Percentiles rank a stretch among this genome's conserved stretches.
Evolutionary conservation across 2,888 invertebrate genomes (phyloP).

Genomic region (Willowsia nigromaculata): DNA sequence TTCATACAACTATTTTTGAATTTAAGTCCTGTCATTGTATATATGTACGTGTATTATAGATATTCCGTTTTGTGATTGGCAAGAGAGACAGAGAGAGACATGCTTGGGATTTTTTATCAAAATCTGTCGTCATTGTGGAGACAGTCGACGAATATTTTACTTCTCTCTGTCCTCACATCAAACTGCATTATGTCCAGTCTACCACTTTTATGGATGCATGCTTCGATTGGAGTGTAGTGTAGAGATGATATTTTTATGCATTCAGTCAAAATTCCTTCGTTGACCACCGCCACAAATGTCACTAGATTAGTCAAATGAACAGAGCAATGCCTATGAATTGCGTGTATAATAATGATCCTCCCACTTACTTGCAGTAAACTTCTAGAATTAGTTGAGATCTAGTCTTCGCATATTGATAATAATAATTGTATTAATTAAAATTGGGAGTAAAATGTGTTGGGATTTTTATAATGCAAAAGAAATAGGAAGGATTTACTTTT

Average conservation of each 20-base stretch:
- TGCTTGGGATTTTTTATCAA: slow-evolving; percentile 52
- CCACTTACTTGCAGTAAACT: too few species aligned
- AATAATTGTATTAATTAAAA: not conserved
- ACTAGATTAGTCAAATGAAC: not conserved
- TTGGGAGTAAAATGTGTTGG: not conserved
- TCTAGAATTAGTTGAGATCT: too few species aligned
- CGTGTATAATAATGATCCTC: too few species aligned
- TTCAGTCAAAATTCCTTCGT: too few species aligned
- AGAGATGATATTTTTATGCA: too few species aligned
- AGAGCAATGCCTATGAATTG: too few species aligned
- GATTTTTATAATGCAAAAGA: too few species aligned
- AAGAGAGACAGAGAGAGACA: not conserved
- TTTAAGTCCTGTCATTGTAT: not conserved
- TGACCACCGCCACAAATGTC: too few species aligned
- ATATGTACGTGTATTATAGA: not conserved
- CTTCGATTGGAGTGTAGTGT: too few species aligned
- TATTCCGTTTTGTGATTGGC: not conserved
- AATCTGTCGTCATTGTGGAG: slow-evolving; percentile 59
- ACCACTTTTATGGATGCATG: too few species aligned
- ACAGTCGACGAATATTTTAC: slow-evolving; percentile 19
- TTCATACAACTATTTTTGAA: not conserved
- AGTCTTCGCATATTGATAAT: too few species aligned
- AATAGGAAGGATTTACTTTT: not conserved
- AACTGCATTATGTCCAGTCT: slow-evolving; percentile 4
- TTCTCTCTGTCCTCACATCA: not conserved